phyloP scores from a whole-genome alignment of 2,113 vertebrate species.

The Campylomormyrus numenius region DNA sequence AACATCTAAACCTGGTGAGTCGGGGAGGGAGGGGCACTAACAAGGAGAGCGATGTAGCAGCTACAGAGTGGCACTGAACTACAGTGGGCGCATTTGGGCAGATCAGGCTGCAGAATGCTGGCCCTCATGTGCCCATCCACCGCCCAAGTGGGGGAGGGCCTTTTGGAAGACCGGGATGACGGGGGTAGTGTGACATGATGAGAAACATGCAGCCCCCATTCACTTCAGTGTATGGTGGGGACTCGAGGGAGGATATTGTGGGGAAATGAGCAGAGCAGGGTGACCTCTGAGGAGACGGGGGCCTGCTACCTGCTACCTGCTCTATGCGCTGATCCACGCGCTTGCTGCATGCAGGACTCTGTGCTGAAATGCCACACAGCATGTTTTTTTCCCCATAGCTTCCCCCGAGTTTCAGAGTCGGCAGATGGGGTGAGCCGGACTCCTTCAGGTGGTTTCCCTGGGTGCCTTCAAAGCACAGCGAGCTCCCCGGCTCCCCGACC shows the following conservation, averaged over 20 bases:
- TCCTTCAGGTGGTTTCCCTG: constrained; percentile 29
- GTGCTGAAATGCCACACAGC: neutral
- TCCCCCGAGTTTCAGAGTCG: neutral
- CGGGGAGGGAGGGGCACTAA: neutral
- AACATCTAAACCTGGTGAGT: neutral
- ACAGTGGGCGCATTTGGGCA: neutral
- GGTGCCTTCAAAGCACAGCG: constrained; percentile 30
- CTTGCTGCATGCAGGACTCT: neutral
- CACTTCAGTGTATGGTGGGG: neutral
- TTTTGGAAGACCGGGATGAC: neutral
- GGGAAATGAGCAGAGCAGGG: neutral
- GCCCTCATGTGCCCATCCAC: no score
- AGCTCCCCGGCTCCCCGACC: constrained; percentile 37
- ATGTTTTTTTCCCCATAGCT: neutral
- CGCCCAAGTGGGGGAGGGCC: neutral
- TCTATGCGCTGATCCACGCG: neutral
- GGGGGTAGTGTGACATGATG: neutral
- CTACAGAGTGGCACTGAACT: neutral
- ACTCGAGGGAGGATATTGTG: neutral
- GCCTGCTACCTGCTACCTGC: neutral
- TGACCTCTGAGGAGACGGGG: neutral
- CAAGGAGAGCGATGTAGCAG: neutral
- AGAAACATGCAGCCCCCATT: neutral
- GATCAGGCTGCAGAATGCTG: no score
- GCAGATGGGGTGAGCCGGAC: neutral